Evolutionary conservation across 1,140 invertebrate genomes (phyloP), one percentile per base, ranked within the genome.

Genomic region (Holcopasites calliopsidis): DNA sequence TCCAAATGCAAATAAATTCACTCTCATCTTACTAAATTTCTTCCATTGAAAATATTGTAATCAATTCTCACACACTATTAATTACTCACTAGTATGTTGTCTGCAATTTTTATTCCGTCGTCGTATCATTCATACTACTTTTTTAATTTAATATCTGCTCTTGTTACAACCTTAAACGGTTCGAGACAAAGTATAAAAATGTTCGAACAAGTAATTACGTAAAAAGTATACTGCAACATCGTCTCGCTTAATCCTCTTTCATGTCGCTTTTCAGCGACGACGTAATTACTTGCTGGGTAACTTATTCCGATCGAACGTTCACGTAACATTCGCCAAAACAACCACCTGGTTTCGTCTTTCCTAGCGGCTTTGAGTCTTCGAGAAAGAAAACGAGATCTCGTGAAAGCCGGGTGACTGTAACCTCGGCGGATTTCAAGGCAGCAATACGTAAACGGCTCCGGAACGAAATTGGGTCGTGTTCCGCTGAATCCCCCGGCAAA

Each of bases 361-460:
- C 16, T 3, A 16, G 3, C n/a, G 0, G 10, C n/a, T 2, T 13
- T n/a, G 33, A 28, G 16, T 13, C 26, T 44, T 23, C 26, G 26
- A 65, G 38, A 33, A 33, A 73, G 65, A 73, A 64, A 65, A 73
- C 26, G 35, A 64, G 49, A 54, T 16, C 33, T 16, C 44, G 21
- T 26, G 35, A 64, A 64, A 71, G 31, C 13, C 1, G n/a, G 47
- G 50, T 35, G 70, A 65, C 33, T 23, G 38, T 65, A 55, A 65
- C 60, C 49, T 73, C 70, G 60, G 65, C 64, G 49, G 60, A 49
- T 73, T 60, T 73, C 38, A 44, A 73, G 60, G 70, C 28, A 47
- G 47, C 31, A 54, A 42, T n/a, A 35, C 31, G 52, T n/a, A 57
- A 47, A 33, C 66, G 2, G 16, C 10, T 21, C 21, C 10, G 23